Base-by-base conservation (phyloP, 2,113 vertebrate genomes). In the Engystomops pustulosus region DNA sequence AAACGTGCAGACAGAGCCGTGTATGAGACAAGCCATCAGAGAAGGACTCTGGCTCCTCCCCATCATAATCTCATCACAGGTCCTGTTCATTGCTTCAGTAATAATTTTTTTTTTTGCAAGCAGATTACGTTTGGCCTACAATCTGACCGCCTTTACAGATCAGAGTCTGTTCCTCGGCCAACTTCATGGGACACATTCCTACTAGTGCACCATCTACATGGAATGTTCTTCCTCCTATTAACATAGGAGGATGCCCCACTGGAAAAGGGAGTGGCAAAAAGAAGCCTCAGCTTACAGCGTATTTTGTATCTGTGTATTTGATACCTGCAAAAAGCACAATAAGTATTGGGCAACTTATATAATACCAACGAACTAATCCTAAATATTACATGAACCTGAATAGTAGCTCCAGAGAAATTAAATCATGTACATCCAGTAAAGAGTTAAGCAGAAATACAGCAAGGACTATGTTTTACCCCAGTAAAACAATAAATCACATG, bases 321-420 rank as follows among this genome's bases (percentile, higher is more conserved):
- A 60, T 1, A 0, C n/a, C n/a, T n/a, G n/a, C n/a, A 12, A 2
- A 6, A 14, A 30, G 5, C 2, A 10, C 0, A n/a, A n/a, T 5
- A 62, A 1, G 14, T 62, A 14, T 30, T 30, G 27, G 38, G 25
- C 25, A 62, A 27, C 23, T 23, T 27, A 10, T 12, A 58, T 30
- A 14, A 15, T 15, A 62, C 12, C n/a, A 58, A 58, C 15, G 58
- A 3, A 30, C 27, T 4, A 4, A 30, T 62, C 58, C 58, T 27
- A 30, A 30, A 62, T 10, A 60, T 14, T 27, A 25, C n/a, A 2
- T 1, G 2, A 6, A 1, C 23, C 60, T 65, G 9, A 30, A 32
- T 14, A 17, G 60, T 23, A 55, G 53, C n/a, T 18, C 8, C 4
- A 41, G 8, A 41, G 8, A 41, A 41, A 41, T 5, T 5, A 41